These are phyloP conservation scores for Rotaria socialis DNA, from an alignment of 2,888 invertebrate species.

Conservation along the genomic window DNA sequence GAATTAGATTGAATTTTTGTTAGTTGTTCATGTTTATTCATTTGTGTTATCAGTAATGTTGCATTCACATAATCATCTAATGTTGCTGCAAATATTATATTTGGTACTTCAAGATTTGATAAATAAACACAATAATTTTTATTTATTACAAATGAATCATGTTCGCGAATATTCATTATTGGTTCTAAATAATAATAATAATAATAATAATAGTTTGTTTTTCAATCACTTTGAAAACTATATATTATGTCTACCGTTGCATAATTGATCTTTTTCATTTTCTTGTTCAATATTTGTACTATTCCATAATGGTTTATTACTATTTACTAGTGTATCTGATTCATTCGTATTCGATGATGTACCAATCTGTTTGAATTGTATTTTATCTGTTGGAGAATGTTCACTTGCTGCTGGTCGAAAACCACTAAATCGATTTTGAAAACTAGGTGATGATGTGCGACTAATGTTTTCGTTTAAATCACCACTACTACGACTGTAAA, in stretches of 20 bases:
- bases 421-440: constrained; percentile 4
- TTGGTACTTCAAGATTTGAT: constrained; percentile 17
- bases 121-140: constrained; percentile 27
- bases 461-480: background rate
- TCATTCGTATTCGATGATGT: background rate
- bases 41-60: constrained; percentile 26
- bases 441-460: background rate
- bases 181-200: background rate
- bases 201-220: background rate
- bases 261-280: background rate
- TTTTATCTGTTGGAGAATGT: background rate
- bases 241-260: background rate
- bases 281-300: background rate
- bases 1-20: background rate
- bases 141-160: background rate
- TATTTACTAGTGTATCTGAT: background rate
- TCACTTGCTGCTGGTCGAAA: background rate
- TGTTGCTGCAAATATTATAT: background rate
- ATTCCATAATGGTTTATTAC: background rate
- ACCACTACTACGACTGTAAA: background rate
- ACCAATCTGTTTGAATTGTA: background rate
- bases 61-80: constrained; percentile 33
- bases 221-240: background rate
- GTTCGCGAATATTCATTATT: background rate
- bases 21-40: constrained; percentile 33